phyloP scores from a whole-genome alignment of 2,113 vertebrate species.

The Ginglymostoma cirratum region DNA sequence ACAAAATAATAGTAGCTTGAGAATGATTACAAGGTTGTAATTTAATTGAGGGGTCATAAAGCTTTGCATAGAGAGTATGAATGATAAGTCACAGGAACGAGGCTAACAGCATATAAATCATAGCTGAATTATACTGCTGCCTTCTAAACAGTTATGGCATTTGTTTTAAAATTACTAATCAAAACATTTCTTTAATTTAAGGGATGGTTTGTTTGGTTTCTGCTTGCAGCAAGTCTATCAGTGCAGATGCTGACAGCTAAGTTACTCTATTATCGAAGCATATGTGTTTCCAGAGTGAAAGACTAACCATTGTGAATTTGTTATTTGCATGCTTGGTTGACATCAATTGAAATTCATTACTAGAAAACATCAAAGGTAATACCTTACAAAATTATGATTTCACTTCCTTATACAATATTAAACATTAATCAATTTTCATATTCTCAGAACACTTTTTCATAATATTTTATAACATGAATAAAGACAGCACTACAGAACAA shows the following conservation, averaged over 20 bases:
- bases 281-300: not conserved
- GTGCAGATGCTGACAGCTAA: not conserved
- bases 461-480: not conserved
- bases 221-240: not conserved
- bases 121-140: not conserved
- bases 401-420: not conserved
- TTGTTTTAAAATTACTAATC: not conserved
- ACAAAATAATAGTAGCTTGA: not conserved
- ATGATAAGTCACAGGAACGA: not conserved
- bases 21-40: constrained; percentile 10
- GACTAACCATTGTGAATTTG: not conserved
- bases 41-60: not conserved
- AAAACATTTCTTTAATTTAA: constrained; percentile 10
- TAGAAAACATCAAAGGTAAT: not conserved
- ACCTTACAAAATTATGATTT: not conserved
- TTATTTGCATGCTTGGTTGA: not conserved
- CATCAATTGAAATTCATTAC: not conserved
- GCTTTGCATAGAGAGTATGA: not conserved
- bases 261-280: not conserved
- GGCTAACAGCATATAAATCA: not conserved
- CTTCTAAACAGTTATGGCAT: not conserved
- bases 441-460: not conserved
- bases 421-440: not conserved
- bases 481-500: not conserved
- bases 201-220: not conserved